phyloP scores from a whole-genome alignment of 2,888 invertebrate species.

The Ptilodon capucinus region DNA sequence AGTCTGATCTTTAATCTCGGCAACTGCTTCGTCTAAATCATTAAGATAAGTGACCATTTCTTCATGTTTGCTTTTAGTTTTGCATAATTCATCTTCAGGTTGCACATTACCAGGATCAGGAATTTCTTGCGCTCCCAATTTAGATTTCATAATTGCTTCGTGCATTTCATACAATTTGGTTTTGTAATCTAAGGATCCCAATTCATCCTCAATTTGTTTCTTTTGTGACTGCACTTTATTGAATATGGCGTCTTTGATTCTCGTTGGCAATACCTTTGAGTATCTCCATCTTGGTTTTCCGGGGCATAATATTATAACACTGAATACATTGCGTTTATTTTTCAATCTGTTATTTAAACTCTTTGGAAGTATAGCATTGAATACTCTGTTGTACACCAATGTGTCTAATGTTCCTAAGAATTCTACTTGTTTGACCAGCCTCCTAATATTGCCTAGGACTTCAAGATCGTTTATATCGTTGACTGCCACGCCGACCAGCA shows the following conservation, averaged over 20 bases:
- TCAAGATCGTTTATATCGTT: constrained; percentile 83
- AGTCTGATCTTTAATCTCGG: constrained; percentile 54
- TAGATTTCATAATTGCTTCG: constrained; percentile 48
- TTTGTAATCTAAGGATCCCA: constrained; percentile 53
- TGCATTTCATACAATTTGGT: constrained; percentile 65
- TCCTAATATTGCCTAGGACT: constrained; percentile 78
- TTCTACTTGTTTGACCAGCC: constrained; percentile 81
- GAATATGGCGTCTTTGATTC: constrained; percentile 66
- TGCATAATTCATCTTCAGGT: constrained; percentile 8
- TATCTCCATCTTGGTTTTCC: constrained; percentile 60
- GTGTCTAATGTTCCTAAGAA: constrained; percentile 77
- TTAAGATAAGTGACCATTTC: constrained; percentile 58
- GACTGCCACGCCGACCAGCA: constrained; percentile 83
- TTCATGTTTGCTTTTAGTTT: constrained; percentile 43
- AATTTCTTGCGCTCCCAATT: constrained; percentile 20
- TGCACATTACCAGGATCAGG: constrained; percentile 16
- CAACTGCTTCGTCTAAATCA: constrained; percentile 55
- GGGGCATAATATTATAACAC: constrained; percentile 59
- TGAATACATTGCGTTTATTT: constrained; percentile 59
- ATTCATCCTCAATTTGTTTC: constrained; percentile 61
- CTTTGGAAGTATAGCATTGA: constrained; percentile 60
- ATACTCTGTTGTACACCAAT: constrained; percentile 72
- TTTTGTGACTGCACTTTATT: constrained; percentile 66
- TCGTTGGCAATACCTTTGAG: constrained; percentile 58
- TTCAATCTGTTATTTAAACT: constrained; percentile 56